Evolutionary conservation across 2,888 invertebrate genomes (phyloP).

Genomic region (Dynastes tityus): DNA sequence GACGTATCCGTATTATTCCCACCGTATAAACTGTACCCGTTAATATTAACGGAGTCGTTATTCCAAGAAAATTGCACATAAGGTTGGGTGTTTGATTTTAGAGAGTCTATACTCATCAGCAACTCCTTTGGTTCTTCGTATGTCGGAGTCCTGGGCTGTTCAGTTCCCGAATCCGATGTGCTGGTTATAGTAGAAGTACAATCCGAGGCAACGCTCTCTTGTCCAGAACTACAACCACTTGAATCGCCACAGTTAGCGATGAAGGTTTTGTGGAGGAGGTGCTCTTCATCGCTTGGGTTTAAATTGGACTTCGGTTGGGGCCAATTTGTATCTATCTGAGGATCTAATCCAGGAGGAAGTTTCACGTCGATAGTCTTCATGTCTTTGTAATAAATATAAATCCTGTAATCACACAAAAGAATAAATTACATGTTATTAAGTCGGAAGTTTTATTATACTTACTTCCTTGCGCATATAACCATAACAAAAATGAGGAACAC

Average conservation of each 20-base stretch:
- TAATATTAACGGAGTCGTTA: not conserved
- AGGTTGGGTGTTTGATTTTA: not conserved
- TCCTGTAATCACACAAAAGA: slow-evolving; percentile 21
- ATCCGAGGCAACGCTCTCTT: slow-evolving; percentile 74
- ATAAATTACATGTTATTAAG: too few species aligned
- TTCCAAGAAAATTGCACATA: slow-evolving; percentile 22
- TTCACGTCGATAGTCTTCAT: slow-evolving; percentile 81
- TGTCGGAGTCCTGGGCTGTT: slow-evolving; percentile 63
- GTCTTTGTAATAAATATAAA: slow-evolving; percentile 51
- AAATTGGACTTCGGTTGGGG: slow-evolving; percentile 4
- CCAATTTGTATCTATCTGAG: slow-evolving; percentile 28
- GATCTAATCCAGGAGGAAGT: slow-evolving; percentile 77
- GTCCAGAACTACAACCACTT: slow-evolving; percentile 75
- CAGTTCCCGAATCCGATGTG: slow-evolving; percentile 71
- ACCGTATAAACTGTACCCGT: slow-evolving; percentile 35
- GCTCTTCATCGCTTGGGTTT: slow-evolving; percentile 59
- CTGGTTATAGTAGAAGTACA: slow-evolving; percentile 71
- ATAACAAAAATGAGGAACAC: slow-evolving; percentile 1
- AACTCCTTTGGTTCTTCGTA: slow-evolving; percentile 57
- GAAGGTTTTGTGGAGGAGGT: slow-evolving; percentile 61
- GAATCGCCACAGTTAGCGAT: slow-evolving; percentile 68
- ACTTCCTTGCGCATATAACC: slow-evolving; percentile 39
- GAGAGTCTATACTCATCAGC: slow-evolving; percentile 7
- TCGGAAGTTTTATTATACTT: not conserved
- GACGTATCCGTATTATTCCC: slow-evolving; percentile 3